Evolutionary conservation across 2,888 invertebrate genomes (phyloP).

Genomic region (Parnassius apollo): DNA sequence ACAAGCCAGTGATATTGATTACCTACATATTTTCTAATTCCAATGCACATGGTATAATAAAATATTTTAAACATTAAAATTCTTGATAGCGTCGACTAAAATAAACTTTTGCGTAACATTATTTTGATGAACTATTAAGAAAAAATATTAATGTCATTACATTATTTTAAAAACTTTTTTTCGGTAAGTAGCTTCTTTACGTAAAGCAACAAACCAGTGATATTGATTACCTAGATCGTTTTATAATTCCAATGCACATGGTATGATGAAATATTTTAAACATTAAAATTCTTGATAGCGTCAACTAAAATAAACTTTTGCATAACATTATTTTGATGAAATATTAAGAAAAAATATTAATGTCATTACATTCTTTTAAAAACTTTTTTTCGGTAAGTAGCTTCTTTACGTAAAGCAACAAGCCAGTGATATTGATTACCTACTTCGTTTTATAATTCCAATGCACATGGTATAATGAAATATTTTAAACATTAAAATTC

Average conservation of each 20-base stretch:
- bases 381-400: neutral
- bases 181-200: neutral
- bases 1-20: neutral
- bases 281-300: neutral
- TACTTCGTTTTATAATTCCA: neutral
- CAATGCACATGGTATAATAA: too few species aligned
- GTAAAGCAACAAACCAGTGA: slow-evolving; percentile 1
- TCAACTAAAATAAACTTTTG: neutral
- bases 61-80: neutral
- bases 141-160: too few species aligned
- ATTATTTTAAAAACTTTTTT: slow-evolving; percentile 1
- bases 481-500: neutral
- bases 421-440: neutral
- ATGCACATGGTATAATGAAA: too few species aligned
- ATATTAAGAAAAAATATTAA: too few species aligned
- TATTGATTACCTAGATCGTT: neutral
- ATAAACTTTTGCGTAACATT: neutral
- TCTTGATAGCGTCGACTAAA: neutral
- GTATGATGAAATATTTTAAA: neutral
- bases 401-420: slow-evolving; percentile 1
- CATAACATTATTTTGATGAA: too few species aligned
- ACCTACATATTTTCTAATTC: neutral
- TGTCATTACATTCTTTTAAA: neutral
- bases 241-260: neutral
- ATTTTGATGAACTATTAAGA: too few species aligned